Base-by-base conservation (phyloP, 2,113 vertebrate genomes). In the Mystacornis crossleyi region DNA sequence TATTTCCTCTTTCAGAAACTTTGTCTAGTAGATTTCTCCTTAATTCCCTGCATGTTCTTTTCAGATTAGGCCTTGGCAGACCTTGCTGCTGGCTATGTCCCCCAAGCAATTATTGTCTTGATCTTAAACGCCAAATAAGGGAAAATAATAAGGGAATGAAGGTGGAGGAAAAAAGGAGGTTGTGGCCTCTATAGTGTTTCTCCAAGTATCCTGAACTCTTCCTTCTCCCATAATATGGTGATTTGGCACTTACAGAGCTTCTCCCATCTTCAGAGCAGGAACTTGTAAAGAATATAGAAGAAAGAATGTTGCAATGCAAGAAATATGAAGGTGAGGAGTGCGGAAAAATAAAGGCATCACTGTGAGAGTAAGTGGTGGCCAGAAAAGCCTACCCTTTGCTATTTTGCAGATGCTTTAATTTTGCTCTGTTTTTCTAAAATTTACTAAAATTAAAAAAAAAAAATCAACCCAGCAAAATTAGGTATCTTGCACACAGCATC, bases 41-140 rank as follows among this genome's bases (percentile, higher is more conserved):
- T 77, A 36, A 78, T 86, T 53, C 21, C 3, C 25, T 66, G 17
- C 38, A 53, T 2, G 0, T 42, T 62, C 18, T 28, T 31, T 60
- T 92, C 64, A 72, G 34, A 66, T 84, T 67, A 65, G 77, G 26
- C 18, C 19, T 82, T 73, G 34, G 42, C n/a, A 84, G 64, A 48
- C 36, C 42, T 78, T 91, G 45, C 40, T 64, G 45, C 69, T 93
- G 62, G 20, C 28, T 89, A 6, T 55, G 36, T 3, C 4, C 12
- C 24, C 18, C 36, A 40, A 25, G 17, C 10, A 60, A 17, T 51
- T 65, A 33, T 10, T 57, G 11, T 29, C 65, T 77, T 0, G 0
- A 58, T 80, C 33, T 67, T 80, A 62, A 82, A 33, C 20, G 82
- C 33, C 58, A 75, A 72, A 21, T 7, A 62, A 54, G 42, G 54